These are phyloP conservation scores for Papilio glaucus DNA, from an alignment of 1,140 invertebrate species.

Conservation along the genomic window DNA sequence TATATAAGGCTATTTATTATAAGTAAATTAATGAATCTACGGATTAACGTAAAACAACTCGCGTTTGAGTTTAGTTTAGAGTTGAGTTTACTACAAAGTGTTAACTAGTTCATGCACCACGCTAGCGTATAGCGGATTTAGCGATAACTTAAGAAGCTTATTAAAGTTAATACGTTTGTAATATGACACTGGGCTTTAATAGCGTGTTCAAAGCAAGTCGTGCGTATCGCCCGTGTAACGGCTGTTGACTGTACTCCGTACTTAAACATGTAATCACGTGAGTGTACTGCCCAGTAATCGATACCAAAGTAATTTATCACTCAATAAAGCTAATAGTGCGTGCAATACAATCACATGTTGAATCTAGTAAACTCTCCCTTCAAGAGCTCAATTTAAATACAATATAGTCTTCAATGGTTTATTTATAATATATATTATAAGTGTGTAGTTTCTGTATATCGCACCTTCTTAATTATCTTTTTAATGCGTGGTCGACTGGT, in stretches of 20 bases:
- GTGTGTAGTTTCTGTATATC: too few species aligned
- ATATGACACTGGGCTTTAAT: conserved; percentile 34
- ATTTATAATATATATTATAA: too few species aligned
- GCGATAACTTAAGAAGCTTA: conserved; percentile 7
- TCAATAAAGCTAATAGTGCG: conserved; percentile 12
- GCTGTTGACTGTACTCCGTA: not conserved
- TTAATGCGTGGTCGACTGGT: too few species aligned
- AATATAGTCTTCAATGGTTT: not conserved
- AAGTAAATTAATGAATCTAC: too few species aligned
- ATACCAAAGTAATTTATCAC: conserved; percentile 31
- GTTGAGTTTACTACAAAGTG: too few species aligned
- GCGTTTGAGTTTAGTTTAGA: too few species aligned
- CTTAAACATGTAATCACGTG: conserved; percentile 29
- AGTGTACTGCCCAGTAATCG: conserved; percentile 28
- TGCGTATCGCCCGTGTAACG: conserved; percentile 43
- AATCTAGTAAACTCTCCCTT: not conserved
- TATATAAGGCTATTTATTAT: too few species aligned
- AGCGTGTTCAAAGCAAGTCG: conserved; percentile 37
- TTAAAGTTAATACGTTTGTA: conserved; percentile 29
- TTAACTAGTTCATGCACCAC: not conserved
- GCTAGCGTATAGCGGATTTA: not conserved
- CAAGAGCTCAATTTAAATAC: not conserved
- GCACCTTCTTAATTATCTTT: too few species aligned
- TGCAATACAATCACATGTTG: conserved; percentile 11
- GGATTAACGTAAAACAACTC: too few species aligned